phyloP scores from a whole-genome alignment of 1,140 invertebrate species.

The Prorops nasuta region DNA sequence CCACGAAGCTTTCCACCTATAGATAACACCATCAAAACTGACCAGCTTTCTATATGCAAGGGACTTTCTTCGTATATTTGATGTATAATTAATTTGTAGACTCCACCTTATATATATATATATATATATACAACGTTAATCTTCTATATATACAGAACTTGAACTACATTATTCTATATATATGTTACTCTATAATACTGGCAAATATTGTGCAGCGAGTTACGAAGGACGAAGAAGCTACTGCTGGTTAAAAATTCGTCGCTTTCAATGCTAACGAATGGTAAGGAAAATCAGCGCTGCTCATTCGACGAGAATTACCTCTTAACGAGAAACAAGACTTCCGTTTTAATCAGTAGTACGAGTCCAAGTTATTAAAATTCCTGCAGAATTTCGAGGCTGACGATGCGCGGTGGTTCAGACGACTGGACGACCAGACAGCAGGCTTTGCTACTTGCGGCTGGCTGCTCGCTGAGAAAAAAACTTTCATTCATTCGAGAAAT shows the following conservation, averaged over 20 bases:
- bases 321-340: conserved; percentile 21
- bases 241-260: conserved; percentile 3
- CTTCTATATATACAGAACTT: too few relatives aligned
- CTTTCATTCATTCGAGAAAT: conserved; percentile 30
- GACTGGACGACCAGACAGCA: not conserved
- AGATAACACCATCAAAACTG: too few relatives aligned
- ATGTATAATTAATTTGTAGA: too few relatives aligned
- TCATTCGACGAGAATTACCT: not conserved
- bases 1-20: too few relatives aligned
- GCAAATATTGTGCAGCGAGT: too few relatives aligned
- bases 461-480: conserved; percentile 29
- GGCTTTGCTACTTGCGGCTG: too few relatives aligned
- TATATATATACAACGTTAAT: too few relatives aligned
- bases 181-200: too few relatives aligned
- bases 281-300: not conserved
- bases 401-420: conserved; percentile 12
- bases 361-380: conserved; percentile 38
- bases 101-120: too few relatives aligned
- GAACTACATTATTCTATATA: too few relatives aligned
- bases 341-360: conserved; percentile 31
- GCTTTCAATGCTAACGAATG: not conserved
- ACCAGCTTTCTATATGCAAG: too few relatives aligned
- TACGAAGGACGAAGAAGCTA: not conserved
- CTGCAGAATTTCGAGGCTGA: conserved; percentile 27
- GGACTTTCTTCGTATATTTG: too few relatives aligned